These are phyloP conservation scores for Cydia pomonella DNA, from an alignment of 1,140 invertebrate species.

Conservation along the genomic window DNA sequence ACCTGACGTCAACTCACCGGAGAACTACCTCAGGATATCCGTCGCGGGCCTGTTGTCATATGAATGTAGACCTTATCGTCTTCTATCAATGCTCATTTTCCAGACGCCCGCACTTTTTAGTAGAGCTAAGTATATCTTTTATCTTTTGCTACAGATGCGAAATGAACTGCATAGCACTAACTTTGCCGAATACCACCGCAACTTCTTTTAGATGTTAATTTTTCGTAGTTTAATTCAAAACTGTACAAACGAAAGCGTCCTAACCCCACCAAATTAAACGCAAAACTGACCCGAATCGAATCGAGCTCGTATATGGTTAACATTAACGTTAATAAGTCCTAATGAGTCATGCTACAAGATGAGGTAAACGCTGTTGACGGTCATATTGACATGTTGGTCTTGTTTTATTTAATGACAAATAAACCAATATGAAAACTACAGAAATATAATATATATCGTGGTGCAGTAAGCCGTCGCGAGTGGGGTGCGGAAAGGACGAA, in stretches of 20 bases:
- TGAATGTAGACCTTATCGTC: background rate
- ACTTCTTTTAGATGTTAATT: background rate
- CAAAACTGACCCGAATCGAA: conserved; percentile 6
- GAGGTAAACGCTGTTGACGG: background rate
- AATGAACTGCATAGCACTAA: background rate
- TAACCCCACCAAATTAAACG: background rate
- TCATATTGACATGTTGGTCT: background rate
- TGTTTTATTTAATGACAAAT: background rate
- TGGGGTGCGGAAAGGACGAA: background rate
- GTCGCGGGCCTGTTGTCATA: background rate
- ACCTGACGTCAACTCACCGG: conserved; percentile 20
- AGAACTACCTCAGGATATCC: conserved; percentile 26
- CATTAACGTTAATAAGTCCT: background rate
- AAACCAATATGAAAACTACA: too few species aligned
- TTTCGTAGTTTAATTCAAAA: background rate
- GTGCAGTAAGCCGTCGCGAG: too few species aligned
- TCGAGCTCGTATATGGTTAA: background rate
- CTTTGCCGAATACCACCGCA: background rate
- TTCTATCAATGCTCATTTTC: background rate
- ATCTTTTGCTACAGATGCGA: conserved; percentile 1
- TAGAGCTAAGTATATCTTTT: conserved; percentile 5
- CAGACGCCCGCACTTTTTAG: background rate
- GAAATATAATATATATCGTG: too few species aligned
- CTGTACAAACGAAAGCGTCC: background rate
- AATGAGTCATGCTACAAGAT: conserved; percentile 3